These are phyloP conservation scores for Xylocopa sonorina DNA, from an alignment of 1,140 invertebrate species.

Conservation along the genomic window DNA sequence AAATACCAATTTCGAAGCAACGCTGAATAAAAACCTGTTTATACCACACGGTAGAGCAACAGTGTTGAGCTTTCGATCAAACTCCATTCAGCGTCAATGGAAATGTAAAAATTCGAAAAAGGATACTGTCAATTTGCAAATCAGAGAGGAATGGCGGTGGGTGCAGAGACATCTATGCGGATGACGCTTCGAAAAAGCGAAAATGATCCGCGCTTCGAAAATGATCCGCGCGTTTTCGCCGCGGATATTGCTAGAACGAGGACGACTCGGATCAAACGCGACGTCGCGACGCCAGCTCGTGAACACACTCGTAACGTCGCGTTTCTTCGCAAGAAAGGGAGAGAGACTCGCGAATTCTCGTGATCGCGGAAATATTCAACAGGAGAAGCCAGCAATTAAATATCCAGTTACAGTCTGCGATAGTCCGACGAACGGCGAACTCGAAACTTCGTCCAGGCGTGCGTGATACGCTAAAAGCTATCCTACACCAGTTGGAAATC, in stretches of 20 bases:
- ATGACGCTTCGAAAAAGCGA: background rate
- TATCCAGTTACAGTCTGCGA: background rate
- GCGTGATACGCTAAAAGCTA: background rate
- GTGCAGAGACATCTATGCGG: background rate
- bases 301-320: background rate
- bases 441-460: conserved; percentile 1
- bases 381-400: conserved; percentile 41
- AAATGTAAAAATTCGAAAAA: background rate
- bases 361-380: conserved; percentile 30
- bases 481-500: background rate
- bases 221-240: conserved; percentile 19
- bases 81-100: too few species aligned
- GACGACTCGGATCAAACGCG: background rate
- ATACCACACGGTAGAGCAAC: too few species aligned
- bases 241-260: conserved; percentile 36
- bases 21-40: too few species aligned
- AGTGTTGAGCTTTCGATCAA: too few species aligned
- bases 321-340: too few species aligned
- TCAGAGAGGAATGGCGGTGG: background rate
- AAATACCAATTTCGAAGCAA: too few species aligned
- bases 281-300: background rate
- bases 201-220: too few species aligned
- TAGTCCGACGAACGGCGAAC: background rate
- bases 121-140: too few species aligned
- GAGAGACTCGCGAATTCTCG: conserved; percentile 19